A percentile compares a stretch with the other conserved stretches of the same genome.
Evolutionary conservation across 2,888 invertebrate species (phyloP).

Genomic region (Balanococcus diminutus): DNA sequence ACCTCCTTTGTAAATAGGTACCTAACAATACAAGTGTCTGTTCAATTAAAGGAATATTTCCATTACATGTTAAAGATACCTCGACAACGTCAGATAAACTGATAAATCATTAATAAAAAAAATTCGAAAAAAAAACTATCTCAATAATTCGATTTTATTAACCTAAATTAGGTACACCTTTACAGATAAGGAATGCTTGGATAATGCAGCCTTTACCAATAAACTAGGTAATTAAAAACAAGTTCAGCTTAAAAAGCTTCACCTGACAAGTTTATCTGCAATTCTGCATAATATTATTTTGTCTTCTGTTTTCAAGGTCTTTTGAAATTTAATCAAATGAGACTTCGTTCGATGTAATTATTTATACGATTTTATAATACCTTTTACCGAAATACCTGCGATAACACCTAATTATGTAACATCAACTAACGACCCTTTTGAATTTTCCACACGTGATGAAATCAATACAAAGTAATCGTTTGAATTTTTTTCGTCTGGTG

Average conservation of each 20-base stretch:
- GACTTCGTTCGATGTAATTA: neutral
- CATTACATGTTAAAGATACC: too few relatives aligned
- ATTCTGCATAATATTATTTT: too few relatives aligned
- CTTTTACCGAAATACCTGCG: too few relatives aligned
- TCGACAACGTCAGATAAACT: too few relatives aligned
- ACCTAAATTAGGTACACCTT: neutral
- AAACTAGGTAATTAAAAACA: neutral
- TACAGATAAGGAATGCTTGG: neutral
- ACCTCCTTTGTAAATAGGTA: too few relatives aligned
- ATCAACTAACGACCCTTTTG: neutral
- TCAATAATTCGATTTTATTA: neutral
- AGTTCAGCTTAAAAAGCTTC: neutral
- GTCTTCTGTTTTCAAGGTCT: neutral
- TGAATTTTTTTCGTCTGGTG: too few relatives aligned
- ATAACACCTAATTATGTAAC: neutral
- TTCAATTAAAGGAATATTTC: too few relatives aligned
- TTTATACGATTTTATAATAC: neutral
- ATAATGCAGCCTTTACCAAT: too few relatives aligned
- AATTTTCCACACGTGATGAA: neutral
- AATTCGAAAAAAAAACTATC: neutral
- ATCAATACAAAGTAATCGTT: too few relatives aligned
- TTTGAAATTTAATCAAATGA: neutral
- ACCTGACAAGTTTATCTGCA: too few relatives aligned
- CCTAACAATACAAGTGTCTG: too few relatives aligned
- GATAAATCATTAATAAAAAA: neutral